These are phyloP conservation scores for Mesitornis unicolor DNA, from an alignment of 2,113 vertebrate genomes.

Conservation along the genomic window DNA sequence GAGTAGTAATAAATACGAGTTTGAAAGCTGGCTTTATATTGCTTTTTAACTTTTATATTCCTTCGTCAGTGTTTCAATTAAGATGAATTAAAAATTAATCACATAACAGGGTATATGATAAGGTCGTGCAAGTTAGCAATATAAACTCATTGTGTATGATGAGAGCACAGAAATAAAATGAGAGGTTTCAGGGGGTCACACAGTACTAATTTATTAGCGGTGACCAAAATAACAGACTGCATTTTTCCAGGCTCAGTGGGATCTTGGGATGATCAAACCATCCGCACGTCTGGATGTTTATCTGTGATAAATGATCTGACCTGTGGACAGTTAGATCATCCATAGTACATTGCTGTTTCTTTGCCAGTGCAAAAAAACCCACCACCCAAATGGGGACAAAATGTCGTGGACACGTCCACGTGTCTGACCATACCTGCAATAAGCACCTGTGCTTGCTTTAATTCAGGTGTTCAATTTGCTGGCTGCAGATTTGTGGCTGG, in stretches of 20 bases:
- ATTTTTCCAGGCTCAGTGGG: background rate
- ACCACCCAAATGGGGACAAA: background rate
- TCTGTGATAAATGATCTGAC: background rate
- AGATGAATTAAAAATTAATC: background rate
- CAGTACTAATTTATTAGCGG: background rate
- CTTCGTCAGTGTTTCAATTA: background rate
- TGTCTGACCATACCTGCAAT: background rate
- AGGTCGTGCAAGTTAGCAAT: background rate
- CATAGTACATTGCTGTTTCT: background rate
- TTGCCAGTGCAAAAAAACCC: background rate
- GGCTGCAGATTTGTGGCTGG: background rate
- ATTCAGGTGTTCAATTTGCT: background rate
- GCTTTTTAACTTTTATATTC: background rate
- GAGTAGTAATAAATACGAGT: background rate
- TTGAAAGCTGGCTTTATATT: background rate
- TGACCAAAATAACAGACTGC: background rate
- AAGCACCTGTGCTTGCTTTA: background rate
- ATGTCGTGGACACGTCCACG: rapidly evolving
- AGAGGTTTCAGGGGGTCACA: background rate
- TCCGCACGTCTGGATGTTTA: background rate
- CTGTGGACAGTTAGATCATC: background rate
- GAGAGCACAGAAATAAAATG: background rate
- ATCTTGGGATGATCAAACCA: background rate
- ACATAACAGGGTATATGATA: background rate
- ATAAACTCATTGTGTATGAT: background rate